Base-by-base conservation (phyloP, 2,888 invertebrate species). In the Geophilus truncorum region DNA sequence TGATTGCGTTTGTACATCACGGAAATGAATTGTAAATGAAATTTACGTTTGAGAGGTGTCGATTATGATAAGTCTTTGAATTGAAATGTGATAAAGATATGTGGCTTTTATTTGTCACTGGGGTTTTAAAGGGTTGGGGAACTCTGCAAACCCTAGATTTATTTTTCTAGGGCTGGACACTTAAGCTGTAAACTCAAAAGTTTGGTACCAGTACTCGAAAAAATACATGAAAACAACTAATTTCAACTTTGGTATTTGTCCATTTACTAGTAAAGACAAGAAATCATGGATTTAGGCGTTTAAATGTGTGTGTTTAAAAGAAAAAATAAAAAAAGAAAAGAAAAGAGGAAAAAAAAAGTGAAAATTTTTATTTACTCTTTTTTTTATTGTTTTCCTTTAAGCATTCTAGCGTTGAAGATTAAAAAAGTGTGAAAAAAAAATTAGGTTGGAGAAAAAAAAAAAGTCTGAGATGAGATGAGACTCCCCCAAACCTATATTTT, bases 401-500 rank as follows among this genome's bases (percentile, higher is more conserved):
- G 6, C 36, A 36, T 36, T 36, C 12, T 36, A 36, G 12, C 36
- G 12, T 9, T 9, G n/a, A n/a, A n/a, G n/a, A n/a, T n/a, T n/a
- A n/a, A n/a, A n/a, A n/a, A n/a, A n/a, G n/a, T n/a, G n/a, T n/a
- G n/a, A n/a, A n/a, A n/a, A n/a, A 12, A 45, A 4, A 45, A 18
- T n/a, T n/a, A 4, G 15, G 12, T 45, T 45, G n/a, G 15, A 45
- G 18, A 45, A 7, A 45, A 45, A 45, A 28, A 62, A 62, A 62
- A 62, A 25, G 15, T 45, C n/a, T 45, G n/a, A 70, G 70, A 23
- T 62, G 23, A 62, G 36, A n/a, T 18, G 12, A 4, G 28, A 28
- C 70, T 70, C 70, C 25, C 28, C 28, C 25, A 70, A 70, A 23
- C 70, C 70, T 70, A 70, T 70, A 70, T 70, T 70, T 70, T 70